Base-by-base conservation (phyloP, 1,140 invertebrate genomes). In the Manduca sexta region DNA sequence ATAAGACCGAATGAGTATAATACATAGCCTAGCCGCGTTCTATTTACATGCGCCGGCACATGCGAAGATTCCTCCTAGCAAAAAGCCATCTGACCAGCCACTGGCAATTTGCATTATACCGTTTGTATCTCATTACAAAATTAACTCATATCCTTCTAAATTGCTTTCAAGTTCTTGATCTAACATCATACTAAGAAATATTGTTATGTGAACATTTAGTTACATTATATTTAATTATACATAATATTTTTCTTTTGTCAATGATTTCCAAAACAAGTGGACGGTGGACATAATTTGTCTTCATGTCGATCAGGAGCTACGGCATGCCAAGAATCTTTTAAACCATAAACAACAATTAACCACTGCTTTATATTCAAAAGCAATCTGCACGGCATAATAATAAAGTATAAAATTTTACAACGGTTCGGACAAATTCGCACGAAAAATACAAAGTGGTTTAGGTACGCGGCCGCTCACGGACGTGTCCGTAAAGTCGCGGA, bases 1-100 rank as follows among this genome's bases (percentile, higher is more conserved):
- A 64, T 56, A 51, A 8, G 21, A 26, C 4, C 21, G 4, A 26
- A 8, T 26, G 21, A 26, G 4, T 26, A 8, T 26, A 5, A 26
- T 3, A 8, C 21, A 5, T 5, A 26, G 21, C 8, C 21, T n/a
- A 8, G 21, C 4, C 4, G 21, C 8, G 21, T 8, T 5, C 21
- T 8, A 26, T 26, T 26, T 8, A 26, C 21, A 26, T 8, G 21
- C 21, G 8, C 21, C 21, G 21, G 21, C 21, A 26, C 21, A 26
- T 5, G 21, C 4, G 21, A 26, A 5, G 4, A 26, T 26, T 26
- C 8, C 21, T 26, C 21, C 21, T 3, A 26, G 4, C 21, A 8
- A 5, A 26, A n/a, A n/a, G n/a, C n/a, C n/a, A n/a, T n/a, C n/a
- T n/a, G n/a, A n/a, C n/a, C n/a, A n/a, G n/a, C n/a, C n/a, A n/a